phyloP scores from a whole-genome alignment of 2,797 vertebrate species.

The Mycteria americana region DNA sequence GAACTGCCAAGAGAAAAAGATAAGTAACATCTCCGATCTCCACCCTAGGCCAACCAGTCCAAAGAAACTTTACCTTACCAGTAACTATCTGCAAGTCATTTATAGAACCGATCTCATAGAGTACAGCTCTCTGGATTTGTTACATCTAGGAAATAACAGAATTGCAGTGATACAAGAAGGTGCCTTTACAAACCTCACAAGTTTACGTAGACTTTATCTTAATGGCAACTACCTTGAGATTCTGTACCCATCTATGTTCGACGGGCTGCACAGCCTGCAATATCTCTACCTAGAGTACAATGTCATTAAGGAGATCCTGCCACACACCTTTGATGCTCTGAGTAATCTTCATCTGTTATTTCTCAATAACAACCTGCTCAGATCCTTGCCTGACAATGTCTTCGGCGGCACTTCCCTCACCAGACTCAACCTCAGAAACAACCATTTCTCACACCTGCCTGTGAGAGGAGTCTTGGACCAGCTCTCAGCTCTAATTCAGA shows the following conservation, averaged over 20 bases:
- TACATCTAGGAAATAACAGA: constrained; percentile 95
- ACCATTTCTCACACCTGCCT: constrained; percentile 93
- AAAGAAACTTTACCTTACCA: constrained; percentile 97
- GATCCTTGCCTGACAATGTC: constrained; percentile 89
- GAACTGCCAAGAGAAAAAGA: constrained; percentile 94
- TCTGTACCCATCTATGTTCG: constrained; percentile 88
- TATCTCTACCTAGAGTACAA: constrained; percentile 99
- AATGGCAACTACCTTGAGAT: constrained; percentile 97
- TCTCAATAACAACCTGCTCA: constrained; percentile 94
- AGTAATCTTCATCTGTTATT: constrained; percentile 94
- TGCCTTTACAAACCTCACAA: constrained; percentile 93
- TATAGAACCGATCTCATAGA: constrained; percentile 88
- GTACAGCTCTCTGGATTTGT: constrained; percentile 91
- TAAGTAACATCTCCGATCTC: constrained; percentile 92
- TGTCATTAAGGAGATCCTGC: constrained; percentile 94
- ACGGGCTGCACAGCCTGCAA: constrained; percentile 91
- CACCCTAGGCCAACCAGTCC: constrained; percentile 91
- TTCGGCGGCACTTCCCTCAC: constrained; percentile 94
- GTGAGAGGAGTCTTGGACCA: constrained; percentile 93
- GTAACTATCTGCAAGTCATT: constrained; percentile 93
- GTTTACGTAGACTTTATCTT: constrained; percentile 92
- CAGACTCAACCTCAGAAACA: constrained; percentile 94
- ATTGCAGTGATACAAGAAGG: constrained; percentile 94
- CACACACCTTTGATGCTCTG: constrained; percentile 88
- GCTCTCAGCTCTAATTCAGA: constrained; percentile 94